These are phyloP conservation scores for Gambelia wislizenii DNA, from an alignment of 2,797 vertebrate genomes.

Conservation along the genomic window DNA sequence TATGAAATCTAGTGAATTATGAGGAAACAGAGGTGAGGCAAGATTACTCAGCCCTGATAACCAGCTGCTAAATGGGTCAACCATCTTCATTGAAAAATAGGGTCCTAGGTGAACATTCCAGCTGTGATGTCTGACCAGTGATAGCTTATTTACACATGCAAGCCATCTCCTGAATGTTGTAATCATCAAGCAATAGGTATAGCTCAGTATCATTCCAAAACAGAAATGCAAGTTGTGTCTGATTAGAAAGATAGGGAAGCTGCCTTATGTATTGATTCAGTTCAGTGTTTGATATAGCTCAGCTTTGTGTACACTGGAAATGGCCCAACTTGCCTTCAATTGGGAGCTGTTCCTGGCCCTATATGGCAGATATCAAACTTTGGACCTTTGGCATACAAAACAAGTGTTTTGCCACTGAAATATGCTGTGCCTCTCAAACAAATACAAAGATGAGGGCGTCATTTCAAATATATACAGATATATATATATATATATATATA, in stretches of 20 bases:
- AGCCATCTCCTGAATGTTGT: background rate
- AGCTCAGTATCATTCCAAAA: background rate
- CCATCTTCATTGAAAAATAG: background rate
- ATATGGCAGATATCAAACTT: background rate
- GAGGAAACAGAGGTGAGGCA: background rate
- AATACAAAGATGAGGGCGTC: background rate
- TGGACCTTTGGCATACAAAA: background rate
- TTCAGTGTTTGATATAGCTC: background rate
- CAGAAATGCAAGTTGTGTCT: background rate
- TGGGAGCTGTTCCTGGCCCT: background rate
- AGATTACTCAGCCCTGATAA: background rate
- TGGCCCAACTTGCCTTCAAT: background rate
- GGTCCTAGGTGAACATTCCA: background rate
- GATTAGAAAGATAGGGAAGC: background rate
- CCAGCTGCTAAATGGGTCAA: background rate
- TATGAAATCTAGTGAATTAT: background rate
- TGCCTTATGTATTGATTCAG: background rate
- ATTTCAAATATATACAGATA: background rate
- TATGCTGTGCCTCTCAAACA: background rate
- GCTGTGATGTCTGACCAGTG: background rate
- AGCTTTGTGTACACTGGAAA: background rate
- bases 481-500: too few species aligned
- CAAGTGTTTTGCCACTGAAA: background rate
- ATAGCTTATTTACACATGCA: background rate
- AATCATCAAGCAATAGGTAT: constrained; percentile 1